Conservation (phyloP, 2,797 vertebrate species). For the Harpagifer antarcticus region DNA sequence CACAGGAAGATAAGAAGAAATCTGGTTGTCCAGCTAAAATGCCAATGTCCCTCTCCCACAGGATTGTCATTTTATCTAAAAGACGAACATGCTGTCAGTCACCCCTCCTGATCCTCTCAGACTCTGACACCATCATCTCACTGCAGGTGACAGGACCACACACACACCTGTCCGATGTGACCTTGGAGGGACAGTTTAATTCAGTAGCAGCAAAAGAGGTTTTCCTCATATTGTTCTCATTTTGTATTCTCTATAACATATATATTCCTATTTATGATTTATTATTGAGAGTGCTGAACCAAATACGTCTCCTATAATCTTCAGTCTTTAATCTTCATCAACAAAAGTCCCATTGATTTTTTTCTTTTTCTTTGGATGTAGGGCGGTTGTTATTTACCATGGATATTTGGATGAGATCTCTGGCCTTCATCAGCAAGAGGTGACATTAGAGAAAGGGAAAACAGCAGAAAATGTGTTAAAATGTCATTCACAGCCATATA, state of each 20-base stretch:
- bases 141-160: constrained; percentile 37
- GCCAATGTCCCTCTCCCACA: not conserved
- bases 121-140: constrained; percentile 39
- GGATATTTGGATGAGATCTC: constrained; percentile 86
- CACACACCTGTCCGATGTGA: constrained; percentile 38
- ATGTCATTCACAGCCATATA: constrained; percentile 70
- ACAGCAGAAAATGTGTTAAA: constrained; percentile 81
- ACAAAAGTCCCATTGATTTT: constrained; percentile 11
- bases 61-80: constrained; percentile 36
- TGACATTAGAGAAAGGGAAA: constrained; percentile 82
- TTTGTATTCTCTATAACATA: not conserved
- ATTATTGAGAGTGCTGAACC: constrained; percentile 11
- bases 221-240: not conserved
- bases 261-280: not conserved
- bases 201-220: constrained; percentile 12
- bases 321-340: not conserved
- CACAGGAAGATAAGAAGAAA: constrained; percentile 10
- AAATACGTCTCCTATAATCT: constrained; percentile 32
- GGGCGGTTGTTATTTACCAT: constrained; percentile 85
- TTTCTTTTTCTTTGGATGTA: constrained; percentile 63
- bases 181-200: constrained; percentile 31
- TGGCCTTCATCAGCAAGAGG: constrained; percentile 87
- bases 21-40: constrained; percentile 23
- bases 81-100: constrained; percentile 43
- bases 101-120: constrained; percentile 27